Evolutionary conservation across 2,797 vertebrate species (phyloP), one percentile per base, ranked within the genome.

Genomic region (Cossypha heuglini): DNA sequence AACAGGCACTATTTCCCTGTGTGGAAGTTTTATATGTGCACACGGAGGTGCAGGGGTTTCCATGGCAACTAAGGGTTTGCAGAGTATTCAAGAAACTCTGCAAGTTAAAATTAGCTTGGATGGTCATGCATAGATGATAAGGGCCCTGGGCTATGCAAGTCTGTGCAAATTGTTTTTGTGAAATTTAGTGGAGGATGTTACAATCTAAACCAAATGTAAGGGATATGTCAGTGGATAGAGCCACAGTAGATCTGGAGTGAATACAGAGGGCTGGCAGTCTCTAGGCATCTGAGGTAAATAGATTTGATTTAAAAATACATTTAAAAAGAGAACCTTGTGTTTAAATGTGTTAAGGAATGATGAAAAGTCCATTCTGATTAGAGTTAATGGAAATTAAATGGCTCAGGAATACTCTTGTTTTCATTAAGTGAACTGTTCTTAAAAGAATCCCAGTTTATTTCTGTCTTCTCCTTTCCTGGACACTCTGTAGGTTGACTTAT

Each of bases 71-170:
- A 42, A 66, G 86, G 88, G 45, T 92, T 94, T 95, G 83, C 69
- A 79, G 88, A 81, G 58, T 69, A 75, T 76, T 92, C 67, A 84
- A 87, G 80, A 89, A 95, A 89, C 29, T 88, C 73, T 57, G 71
- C 48, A 79, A 89, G 90, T 96, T 92, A 96, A 96, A 96, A 96
- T 95, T 95, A 95, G 92, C 92, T 71, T n/a, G 35, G 55, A 61
- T 63, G 80, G 77, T 67, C 94, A 88, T 93, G 90, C 92, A 93
- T 64, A 90, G 88, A 79, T 82, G 75, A 92, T 92, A 43, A 96
- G 84, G 88, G 25, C 92, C 45, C 2, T 6, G 67, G 81, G 92
- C 88, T 76, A 13, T 35, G 88, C 7, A 42, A 76, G 74, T 35
- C 11, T 87, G 45, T 54, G 29, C 66, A 64, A 93, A 96, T 31